Evolutionary conservation across 2,888 invertebrate species (phyloP).

Genomic region (Tromatobia lineatoria): DNA sequence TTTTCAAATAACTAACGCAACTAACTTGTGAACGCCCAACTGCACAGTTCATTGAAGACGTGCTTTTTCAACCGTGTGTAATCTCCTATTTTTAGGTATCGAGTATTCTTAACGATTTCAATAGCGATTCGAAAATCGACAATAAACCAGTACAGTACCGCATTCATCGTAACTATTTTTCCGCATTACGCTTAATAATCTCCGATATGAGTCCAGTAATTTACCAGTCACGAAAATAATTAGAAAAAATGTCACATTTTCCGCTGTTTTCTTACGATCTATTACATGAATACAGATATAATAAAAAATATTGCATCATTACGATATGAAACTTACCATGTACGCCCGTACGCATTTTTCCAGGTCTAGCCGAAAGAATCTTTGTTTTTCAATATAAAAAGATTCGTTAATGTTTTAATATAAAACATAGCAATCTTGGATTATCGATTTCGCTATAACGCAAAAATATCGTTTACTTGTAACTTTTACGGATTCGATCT

Average conservation of each 20-base stretch:
- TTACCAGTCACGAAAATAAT: neutral
- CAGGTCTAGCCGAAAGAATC: slow-evolving; percentile 66
- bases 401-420: slow-evolving; percentile 63
- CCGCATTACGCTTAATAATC: slow-evolving; percentile 30
- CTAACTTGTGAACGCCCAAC: neutral
- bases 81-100: neutral
- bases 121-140: slow-evolving; percentile 47
- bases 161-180: slow-evolving; percentile 43
- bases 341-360: slow-evolving; percentile 72
- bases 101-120: slow-evolving; percentile 38
- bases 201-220: neutral
- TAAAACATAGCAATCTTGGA: slow-evolving; percentile 52
- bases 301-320: slow-evolving; percentile 61
- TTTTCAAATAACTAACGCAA: too few species aligned
- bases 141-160: slow-evolving; percentile 47
- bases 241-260: slow-evolving; percentile 45
- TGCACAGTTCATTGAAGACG: neutral
- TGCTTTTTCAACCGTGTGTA: neutral
- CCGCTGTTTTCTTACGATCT: slow-evolving; percentile 60
- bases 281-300: slow-evolving; percentile 68
- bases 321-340: slow-evolving; percentile 73
- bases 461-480: slow-evolving; percentile 31
- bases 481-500: slow-evolving; percentile 20
- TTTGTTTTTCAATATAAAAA: slow-evolving; percentile 57
- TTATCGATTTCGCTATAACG: slow-evolving; percentile 32